Percentiles rank a stretch among this genome's conserved stretches.
Conservation (phyloP, 2,113 vertebrate species). For the Gadus chalcogrammus region DNA sequence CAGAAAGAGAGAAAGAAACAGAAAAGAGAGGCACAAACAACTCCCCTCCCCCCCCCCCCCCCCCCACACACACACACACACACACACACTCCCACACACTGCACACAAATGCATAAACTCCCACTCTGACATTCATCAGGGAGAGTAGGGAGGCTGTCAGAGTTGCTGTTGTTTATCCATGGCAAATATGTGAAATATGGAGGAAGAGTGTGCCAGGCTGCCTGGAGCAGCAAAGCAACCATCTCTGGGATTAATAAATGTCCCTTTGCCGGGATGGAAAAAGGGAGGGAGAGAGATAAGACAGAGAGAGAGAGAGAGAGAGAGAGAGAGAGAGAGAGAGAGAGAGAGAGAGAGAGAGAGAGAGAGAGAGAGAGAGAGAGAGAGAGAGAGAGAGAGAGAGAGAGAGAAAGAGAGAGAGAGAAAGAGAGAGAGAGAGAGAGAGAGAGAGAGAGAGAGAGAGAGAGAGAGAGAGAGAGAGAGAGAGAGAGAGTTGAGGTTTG, state of each 20-base stretch:
- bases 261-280: constrained; percentile 28
- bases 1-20: no score
- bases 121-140: not conserved
- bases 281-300: not conserved
- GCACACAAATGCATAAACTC: not conserved
- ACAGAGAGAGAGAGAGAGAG: not conserved
- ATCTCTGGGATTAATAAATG: constrained; percentile 57
- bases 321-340: not conserved
- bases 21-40: constrained; percentile 1
- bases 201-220: constrained; percentile 38
- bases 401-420: not conserved
- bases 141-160: constrained; percentile 20
- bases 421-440: not conserved
- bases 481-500: constrained; percentile 55
- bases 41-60: no score
- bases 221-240: constrained; percentile 35
- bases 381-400: not conserved
- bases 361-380: not conserved
- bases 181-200: constrained; percentile 46
- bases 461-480: not conserved
- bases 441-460: not conserved
- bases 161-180: constrained; percentile 43
- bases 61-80: not conserved
- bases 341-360: not conserved
- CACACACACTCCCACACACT: not conserved